Evolutionary conservation across 35 echinoderm and acorn worm species (phyloP).

Genomic region (Heliocidaris tuberculata): DNA sequence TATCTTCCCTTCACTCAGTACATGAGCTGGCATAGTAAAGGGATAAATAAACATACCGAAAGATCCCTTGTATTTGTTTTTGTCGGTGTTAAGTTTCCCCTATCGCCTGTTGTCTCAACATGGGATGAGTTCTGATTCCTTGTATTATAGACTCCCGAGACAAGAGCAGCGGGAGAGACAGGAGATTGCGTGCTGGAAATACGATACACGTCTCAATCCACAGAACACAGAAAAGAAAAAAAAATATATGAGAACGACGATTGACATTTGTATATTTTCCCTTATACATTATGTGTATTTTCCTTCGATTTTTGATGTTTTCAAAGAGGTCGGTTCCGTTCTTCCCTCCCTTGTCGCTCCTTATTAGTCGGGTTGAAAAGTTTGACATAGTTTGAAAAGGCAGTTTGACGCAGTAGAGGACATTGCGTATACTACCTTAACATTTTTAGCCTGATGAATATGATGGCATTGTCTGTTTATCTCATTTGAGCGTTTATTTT

Average conservation of each 20-base stretch:
- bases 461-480: neutral
- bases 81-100: slow-evolving; percentile 1
- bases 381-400: neutral
- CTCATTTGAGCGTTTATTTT: neutral
- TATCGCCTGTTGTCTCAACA: neutral
- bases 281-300: neutral
- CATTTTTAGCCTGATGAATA: neutral
- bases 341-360: neutral
- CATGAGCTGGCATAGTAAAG: neutral
- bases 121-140: neutral
- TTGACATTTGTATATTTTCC: neutral
- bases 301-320: neutral
- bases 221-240: neutral
- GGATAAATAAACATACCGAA: slow-evolving; percentile 18
- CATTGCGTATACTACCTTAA: neutral
- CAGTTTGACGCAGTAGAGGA: neutral
- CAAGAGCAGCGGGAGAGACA: neutral
- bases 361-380: neutral
- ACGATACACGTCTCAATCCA: neutral
- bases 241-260: neutral
- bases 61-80: slow-evolving; percentile 12
- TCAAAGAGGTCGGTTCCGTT: neutral
- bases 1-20: neutral
- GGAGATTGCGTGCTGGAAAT: neutral
- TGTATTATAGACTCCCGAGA: neutral